Percentiles rank a stretch among this genome's conserved stretches.
These are phyloP conservation scores for Urophycis tenuis DNA, from an alignment of 2,797 vertebrate species.

Conservation along the genomic window DNA sequence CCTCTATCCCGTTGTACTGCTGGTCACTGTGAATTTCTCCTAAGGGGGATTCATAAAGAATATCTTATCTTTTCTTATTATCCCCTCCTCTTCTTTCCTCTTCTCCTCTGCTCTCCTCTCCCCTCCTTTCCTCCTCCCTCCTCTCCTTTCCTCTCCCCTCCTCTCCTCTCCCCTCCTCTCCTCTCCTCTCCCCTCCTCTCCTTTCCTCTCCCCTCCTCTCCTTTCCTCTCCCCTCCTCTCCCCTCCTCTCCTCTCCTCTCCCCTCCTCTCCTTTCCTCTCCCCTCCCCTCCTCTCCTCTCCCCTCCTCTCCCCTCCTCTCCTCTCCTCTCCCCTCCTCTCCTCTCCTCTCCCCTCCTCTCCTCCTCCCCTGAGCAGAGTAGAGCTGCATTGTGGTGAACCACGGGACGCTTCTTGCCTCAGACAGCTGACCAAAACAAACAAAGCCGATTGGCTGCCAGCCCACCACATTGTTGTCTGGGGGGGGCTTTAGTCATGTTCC, in stretches of 20 bases:
- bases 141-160: too few species aligned
- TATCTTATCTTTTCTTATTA: too few species aligned
- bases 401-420: background rate
- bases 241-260: background rate
- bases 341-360: background rate
- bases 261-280: background rate
- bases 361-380: background rate
- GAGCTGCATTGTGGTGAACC: background rate
- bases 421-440: constrained; percentile 2
- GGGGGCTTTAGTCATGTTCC: background rate
- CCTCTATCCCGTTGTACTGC: too few species aligned
- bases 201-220: background rate
- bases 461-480: background rate
- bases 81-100: too few species aligned
- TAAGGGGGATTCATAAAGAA: too few species aligned
- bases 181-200: background rate
- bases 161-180: too few species aligned
- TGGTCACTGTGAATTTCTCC: too few species aligned
- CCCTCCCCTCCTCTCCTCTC: background rate
- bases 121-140: too few species aligned
- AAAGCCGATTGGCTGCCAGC: background rate
- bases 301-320: background rate
- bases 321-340: background rate
- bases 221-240: background rate
- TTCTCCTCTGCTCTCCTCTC: too few species aligned